Conservation (phyloP, 2,113 vertebrate species). For the Brachionichthys hirsutus region DNA sequence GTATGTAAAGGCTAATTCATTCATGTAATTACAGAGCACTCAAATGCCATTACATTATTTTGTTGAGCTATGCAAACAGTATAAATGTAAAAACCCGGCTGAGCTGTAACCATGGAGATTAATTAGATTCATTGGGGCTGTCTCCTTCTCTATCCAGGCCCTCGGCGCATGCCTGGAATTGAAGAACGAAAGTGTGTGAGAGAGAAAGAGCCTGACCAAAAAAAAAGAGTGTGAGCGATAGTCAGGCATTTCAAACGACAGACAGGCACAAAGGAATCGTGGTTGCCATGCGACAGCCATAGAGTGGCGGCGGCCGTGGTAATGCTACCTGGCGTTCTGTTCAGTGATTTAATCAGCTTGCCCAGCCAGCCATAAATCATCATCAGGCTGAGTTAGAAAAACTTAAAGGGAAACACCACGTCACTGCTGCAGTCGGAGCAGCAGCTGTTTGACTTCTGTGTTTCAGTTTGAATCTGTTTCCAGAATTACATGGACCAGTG, state of each 20-base stretch:
- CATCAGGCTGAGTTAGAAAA: slow-evolving; percentile 60
- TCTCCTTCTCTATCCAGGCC: background rate
- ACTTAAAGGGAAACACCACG: slow-evolving; percentile 43
- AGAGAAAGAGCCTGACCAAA: background rate
- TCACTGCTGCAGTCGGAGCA: slow-evolving; percentile 19
- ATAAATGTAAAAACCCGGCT: slow-evolving; percentile 5
- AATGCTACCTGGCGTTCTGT: slow-evolving; percentile 67
- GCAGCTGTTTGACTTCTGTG: slow-evolving; percentile 27
- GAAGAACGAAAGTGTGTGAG: background rate
- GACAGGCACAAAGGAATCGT: slow-evolving; percentile 22
- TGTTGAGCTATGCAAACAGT: slow-evolving; percentile 19
- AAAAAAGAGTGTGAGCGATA: slow-evolving; percentile 13
- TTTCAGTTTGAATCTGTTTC: slow-evolving; percentile 11
- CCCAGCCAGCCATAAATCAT: slow-evolving; percentile 69
- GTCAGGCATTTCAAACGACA: slow-evolving; percentile 35
- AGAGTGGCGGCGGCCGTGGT: slow-evolving; percentile 58
- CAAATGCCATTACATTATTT: slow-evolving; percentile 10
- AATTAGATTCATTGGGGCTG: slow-evolving; percentile 23
- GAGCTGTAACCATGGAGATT: slow-evolving; percentile 37
- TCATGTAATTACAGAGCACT: slow-evolving; percentile 18
- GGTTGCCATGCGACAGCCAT: slow-evolving; percentile 67
- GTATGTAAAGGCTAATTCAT: slow-evolving; percentile 2
- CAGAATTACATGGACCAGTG: slow-evolving; percentile 6
- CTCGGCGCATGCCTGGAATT: background rate
- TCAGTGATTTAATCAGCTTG: slow-evolving; percentile 70